A percentile compares a stretch with the other conserved stretches of the same genome.
phyloP scores from a whole-genome alignment of 2,888 invertebrate species.

The Lacanobia oleracea region DNA sequence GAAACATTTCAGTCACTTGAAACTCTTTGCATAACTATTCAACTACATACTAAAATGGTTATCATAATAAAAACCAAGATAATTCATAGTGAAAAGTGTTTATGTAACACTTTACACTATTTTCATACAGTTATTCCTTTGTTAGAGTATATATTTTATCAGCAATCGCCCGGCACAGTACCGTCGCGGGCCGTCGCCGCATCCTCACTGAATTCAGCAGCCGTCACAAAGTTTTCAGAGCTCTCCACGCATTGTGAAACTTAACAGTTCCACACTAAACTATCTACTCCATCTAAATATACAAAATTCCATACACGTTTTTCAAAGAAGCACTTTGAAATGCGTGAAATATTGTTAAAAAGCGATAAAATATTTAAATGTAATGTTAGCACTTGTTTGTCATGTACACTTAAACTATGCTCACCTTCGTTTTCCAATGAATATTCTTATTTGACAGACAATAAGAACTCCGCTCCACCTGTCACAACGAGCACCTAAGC shows the following conservation, averaged over 20 bases:
- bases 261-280: conserved; percentile 71
- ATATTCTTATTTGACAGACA: conserved; percentile 77
- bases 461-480: conserved; percentile 79
- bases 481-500: conserved; percentile 85
- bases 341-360: conserved; percentile 57
- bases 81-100: conserved; percentile 28
- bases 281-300: conserved; percentile 60
- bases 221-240: conserved; percentile 78
- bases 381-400: conserved; percentile 58
- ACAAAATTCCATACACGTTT: conserved; percentile 50
- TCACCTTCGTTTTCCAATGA: conserved; percentile 78
- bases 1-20: background rate
- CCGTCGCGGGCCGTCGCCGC: conserved; percentile 84
- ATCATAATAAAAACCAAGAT: conserved; percentile 4
- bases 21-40: conserved; percentile 32
- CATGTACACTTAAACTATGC: conserved; percentile 69
- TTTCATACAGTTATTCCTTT: conserved; percentile 40
- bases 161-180: conserved; percentile 71
- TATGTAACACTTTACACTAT: conserved; percentile 24
- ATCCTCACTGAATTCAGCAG: conserved; percentile 80
- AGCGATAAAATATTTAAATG: conserved; percentile 61
- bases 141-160: conserved; percentile 55
- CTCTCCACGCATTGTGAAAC: conserved; percentile 74
- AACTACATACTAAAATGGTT: background rate
- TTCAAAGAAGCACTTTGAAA: conserved; percentile 53